Percentiles rank a stretch among this genome's conserved stretches.
phyloP scores from a whole-genome alignment of 2,888 invertebrate species.

The Drosophila falleni region DNA sequence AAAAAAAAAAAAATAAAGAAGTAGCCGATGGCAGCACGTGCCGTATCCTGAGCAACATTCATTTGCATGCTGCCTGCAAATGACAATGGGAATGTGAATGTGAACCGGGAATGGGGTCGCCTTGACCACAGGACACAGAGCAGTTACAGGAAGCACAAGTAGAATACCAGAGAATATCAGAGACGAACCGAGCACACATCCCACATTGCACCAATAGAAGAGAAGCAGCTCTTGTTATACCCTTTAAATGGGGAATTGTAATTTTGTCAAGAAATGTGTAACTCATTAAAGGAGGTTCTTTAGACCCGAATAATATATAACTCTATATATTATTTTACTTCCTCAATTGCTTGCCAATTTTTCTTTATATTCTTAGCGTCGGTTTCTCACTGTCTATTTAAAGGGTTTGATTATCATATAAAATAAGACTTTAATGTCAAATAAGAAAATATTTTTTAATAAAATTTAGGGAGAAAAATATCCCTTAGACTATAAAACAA shows the following conservation, averaged over 20 bases:
- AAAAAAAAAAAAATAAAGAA: constrained; percentile 18
- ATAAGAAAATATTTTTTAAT: too few relatives aligned
- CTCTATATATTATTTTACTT: too few relatives aligned
- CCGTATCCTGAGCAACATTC: constrained; percentile 55
- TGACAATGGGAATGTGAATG: constrained; percentile 7
- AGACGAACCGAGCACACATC: constrained; percentile 22
- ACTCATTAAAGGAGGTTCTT: not conserved
- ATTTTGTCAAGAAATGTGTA: not conserved
- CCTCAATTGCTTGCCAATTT: too few relatives aligned
- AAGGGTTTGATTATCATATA: too few relatives aligned
- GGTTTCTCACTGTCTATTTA: too few relatives aligned
- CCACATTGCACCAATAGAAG: not conserved
- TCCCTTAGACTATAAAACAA: too few relatives aligned
- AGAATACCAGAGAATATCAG: constrained; percentile 22
- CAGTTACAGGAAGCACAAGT: constrained; percentile 40
- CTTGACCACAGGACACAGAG: constrained; percentile 25
- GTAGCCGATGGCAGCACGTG: constrained; percentile 51
- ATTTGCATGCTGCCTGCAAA: constrained; percentile 57
- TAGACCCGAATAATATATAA: too few relatives aligned
- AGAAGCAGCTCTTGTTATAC: not conserved
- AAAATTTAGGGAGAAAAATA: too few relatives aligned
- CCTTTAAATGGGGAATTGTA: not conserved
- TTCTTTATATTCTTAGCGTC: too few relatives aligned
- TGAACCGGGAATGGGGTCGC: constrained; percentile 1
- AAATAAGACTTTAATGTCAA: too few relatives aligned